Base-by-base conservation (phyloP, 2,113 vertebrate species). In the Nibea coibor region DNA sequence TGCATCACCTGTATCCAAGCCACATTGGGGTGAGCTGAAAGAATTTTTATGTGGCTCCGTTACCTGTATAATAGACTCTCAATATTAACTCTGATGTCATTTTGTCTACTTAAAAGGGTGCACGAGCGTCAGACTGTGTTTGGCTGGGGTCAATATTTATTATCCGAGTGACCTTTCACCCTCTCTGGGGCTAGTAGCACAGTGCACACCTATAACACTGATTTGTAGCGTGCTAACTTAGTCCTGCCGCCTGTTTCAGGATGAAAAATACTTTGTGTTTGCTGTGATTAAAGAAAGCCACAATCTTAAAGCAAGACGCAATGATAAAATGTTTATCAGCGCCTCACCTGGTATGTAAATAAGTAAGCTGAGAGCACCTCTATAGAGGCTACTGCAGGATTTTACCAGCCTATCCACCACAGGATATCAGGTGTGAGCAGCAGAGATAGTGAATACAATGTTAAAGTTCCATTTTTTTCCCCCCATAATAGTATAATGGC, bases 1-100 rank as follows among this genome's bases (percentile, higher is more conserved):
- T 77, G 10, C 85, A 80, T 88, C 78, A 87, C 12, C 73, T 73
- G 79, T 84, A 80, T 72, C 85, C 43, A 70, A 62, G 84, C 53
- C 61, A 62, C 72, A 63, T 2, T 65, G 35, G 35, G 42, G 26
- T 43, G 0, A 2, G n/a, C 31, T 45, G 4, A 9, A 82, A 57
- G 22, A 72, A 72, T 70, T 42, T 79, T 50, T 65, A 59, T 39
- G 45, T 43, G 54, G 12, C 51, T 53, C 24, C 43, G 24, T 20
- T 63, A 54, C 59, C 22, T 48, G 16, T 5, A 7, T 26, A 16
- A 16, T 51, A 56, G 31, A 62, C 50, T 72, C 42, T n/a, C 1
- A n/a, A 6, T 78, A 43, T 64, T 17, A 17, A 72, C 31, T 35
- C 19, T 70, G 47, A 42, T 70, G 35, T 54, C 12, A 47, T 31